Percentiles rank a stretch among this genome's conserved stretches.
These are phyloP conservation scores for Spisula solida DNA, from an alignment of 2,888 invertebrate species.

Conservation along the genomic window DNA sequence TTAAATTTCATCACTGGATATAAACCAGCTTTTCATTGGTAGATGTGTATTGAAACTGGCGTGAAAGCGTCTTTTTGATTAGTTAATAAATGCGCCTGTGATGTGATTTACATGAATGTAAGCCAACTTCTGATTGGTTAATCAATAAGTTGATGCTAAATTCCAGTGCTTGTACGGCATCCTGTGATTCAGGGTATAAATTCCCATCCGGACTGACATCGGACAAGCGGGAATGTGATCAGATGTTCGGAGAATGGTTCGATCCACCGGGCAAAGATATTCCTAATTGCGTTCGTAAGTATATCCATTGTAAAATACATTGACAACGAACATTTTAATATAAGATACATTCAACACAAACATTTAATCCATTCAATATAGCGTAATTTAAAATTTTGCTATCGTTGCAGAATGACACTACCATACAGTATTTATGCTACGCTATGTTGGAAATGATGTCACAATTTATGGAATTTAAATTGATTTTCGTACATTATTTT, in stretches of 20 bases:
- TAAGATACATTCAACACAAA: too few relatives aligned
- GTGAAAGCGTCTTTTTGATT: background rate
- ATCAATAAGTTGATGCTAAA: background rate
- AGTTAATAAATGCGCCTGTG: background rate
- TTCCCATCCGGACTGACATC: conserved; percentile 72
- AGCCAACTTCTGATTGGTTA: background rate
- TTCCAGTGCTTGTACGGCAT: conserved; percentile 79
- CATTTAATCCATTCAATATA: too few relatives aligned
- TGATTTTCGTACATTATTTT: too few relatives aligned
- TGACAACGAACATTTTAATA: too few relatives aligned
- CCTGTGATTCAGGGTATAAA: conserved; percentile 78
- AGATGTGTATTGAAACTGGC: too few relatives aligned
- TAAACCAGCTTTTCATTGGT: too few relatives aligned
- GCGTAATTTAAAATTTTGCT: too few relatives aligned
- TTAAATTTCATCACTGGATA: too few relatives aligned
- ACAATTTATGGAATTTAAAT: too few relatives aligned
- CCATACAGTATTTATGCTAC: too few relatives aligned
- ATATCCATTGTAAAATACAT: background rate
- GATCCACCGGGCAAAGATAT: conserved; percentile 71
- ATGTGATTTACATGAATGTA: background rate
- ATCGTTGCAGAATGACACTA: too few relatives aligned
- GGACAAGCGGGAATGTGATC: conserved; percentile 78
- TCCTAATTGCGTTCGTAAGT: conserved; percentile 80
- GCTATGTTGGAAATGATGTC: too few relatives aligned
- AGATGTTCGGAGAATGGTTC: conserved; percentile 76